Base-by-base conservation (phyloP, 1,140 invertebrate genomes). In the Eriosoma lanigerum region DNA sequence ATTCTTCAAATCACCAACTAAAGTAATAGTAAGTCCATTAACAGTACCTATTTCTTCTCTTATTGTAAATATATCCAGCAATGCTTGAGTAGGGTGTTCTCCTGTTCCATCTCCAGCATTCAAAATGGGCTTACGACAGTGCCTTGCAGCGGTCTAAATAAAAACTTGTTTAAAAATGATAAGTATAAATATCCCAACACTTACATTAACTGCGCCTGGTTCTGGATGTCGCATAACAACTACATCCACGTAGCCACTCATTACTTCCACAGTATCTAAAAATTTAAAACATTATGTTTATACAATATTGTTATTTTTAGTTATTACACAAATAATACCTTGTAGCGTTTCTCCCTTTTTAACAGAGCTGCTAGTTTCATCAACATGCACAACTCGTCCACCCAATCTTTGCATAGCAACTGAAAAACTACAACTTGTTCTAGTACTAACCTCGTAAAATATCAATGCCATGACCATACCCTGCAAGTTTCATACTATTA, bases 91-190 rank as follows among this genome's bases (percentile, higher is more conserved):
- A 0, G 98, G 98, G 88, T 99, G 98, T 87, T 99, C 97, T 0
- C 98, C 98, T 8, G 95, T 89, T 32, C 98, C 98, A 88, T 99
- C 97, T 19, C 98, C 98, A 38, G 96, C 98, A 89, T 99, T 99
- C 50, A 99, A 92, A 6, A 99, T 86, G 0, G 98, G 96, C 84
- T 94, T 97, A 1, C 92, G 89, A 83, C 92, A 93, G 81, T 92
- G 90, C 19, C 90, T 88, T 0, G 95, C 91, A 21, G 95, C 96
- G 84, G 89, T 89, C 94, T 97, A 83, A 38, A 88, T 85, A 72
- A 83, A 80, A 75, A 82, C 3, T 81, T 48, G 32, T 68, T 29
- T 26, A 19, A 13, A 17, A 29, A 32, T 3, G 10, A 32, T 62
- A 12, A 62, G 17, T 54, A 60, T 15, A 50, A 70, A 70, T 19